Evolutionary conservation across 2,888 invertebrate species (phyloP).

Genomic region (Aphrophora alni): DNA sequence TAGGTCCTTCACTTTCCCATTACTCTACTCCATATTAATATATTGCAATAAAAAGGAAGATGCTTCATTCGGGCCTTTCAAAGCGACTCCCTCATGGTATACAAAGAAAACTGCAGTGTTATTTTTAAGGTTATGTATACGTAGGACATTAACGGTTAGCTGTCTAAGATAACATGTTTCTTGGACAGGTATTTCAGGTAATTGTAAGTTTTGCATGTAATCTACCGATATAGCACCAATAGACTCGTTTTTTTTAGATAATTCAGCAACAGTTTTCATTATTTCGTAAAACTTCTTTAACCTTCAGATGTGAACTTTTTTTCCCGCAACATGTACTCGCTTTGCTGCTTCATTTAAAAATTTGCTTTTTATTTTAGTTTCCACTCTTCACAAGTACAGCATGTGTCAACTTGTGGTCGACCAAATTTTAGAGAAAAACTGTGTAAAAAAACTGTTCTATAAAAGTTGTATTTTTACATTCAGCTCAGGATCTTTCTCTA

Average conservation of each 20-base stretch:
- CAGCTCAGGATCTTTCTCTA: not conserved
- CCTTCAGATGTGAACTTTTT: constrained; percentile 18
- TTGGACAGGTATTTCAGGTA: constrained; percentile 12
- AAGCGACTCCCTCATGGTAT: constrained; percentile 14
- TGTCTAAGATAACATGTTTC: constrained; percentile 22
- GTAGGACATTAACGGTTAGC: not conserved
- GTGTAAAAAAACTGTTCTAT: not conserved
- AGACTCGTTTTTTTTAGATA: not conserved
- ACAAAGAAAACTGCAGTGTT: not conserved
- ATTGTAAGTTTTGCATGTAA: constrained; percentile 9
- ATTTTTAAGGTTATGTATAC: constrained; percentile 10
- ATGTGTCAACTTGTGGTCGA: constrained; percentile 16
- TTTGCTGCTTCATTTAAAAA: constrained; percentile 20
- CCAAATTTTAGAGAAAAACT: constrained; percentile 11
- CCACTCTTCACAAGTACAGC: constrained; percentile 1
- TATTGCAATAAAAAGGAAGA: constrained; percentile 3
- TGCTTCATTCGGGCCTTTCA: constrained; percentile 12
- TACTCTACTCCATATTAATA: not conserved
- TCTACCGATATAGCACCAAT: constrained; percentile 15
- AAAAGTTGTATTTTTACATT: constrained; percentile 3
- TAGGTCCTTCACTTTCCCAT: not conserved
- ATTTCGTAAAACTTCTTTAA: constrained; percentile 14
- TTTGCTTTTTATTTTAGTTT: constrained; percentile 6
- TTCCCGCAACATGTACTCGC: constrained; percentile 14
- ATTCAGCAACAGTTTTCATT: constrained; percentile 3